Percentiles rank a stretch among this genome's conserved stretches.
phyloP scores from a whole-genome alignment of 2,113 vertebrate genomes.

The Puntigrus tetrazona region DNA sequence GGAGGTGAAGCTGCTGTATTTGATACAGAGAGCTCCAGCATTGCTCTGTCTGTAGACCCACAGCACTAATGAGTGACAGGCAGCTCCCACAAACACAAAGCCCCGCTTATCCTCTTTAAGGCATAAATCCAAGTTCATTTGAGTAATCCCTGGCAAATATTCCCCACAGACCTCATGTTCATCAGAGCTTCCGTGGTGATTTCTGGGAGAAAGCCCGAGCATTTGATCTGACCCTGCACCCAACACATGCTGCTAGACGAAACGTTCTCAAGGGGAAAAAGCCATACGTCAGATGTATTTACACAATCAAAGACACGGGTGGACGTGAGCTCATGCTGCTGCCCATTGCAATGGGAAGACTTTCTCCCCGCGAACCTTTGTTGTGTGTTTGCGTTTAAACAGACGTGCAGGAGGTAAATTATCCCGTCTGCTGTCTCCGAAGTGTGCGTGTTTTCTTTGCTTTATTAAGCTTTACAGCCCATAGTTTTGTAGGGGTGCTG shows the following conservation, averaged over 20 bases:
- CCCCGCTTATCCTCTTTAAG: constrained; percentile 52
- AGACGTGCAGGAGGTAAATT: constrained; percentile 10
- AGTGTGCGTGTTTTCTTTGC: constrained; percentile 9
- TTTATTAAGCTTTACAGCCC: constrained; percentile 24
- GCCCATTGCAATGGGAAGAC: background rate
- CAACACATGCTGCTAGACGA: constrained; percentile 32
- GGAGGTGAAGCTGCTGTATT: constrained; percentile 9
- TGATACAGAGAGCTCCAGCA: constrained; percentile 22
- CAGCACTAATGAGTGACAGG: constrained; percentile 44
- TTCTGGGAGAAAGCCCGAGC: constrained; percentile 20
- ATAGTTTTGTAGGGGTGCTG: constrained; percentile 12
- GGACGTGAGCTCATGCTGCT: background rate
- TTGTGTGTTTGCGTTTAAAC: constrained; percentile 25
- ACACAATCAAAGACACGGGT: background rate
- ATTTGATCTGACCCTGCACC: constrained; percentile 46
- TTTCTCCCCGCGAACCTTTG: background rate
- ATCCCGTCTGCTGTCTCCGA: constrained; percentile 3
- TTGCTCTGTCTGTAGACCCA: constrained; percentile 29
- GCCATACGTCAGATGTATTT: constrained; percentile 16
- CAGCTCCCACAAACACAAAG: constrained; percentile 37
- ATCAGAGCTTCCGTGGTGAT: constrained; percentile 49
- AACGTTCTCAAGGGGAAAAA: background rate
- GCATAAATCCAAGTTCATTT: constrained; percentile 53
- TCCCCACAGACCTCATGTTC: constrained; percentile 46
- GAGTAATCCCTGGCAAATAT: constrained; percentile 59